Percentiles rank a stretch among this genome's conserved stretches.
Conservation (phyloP, 1,140 invertebrate genomes). For the Rhyacophila brunnea region DNA sequence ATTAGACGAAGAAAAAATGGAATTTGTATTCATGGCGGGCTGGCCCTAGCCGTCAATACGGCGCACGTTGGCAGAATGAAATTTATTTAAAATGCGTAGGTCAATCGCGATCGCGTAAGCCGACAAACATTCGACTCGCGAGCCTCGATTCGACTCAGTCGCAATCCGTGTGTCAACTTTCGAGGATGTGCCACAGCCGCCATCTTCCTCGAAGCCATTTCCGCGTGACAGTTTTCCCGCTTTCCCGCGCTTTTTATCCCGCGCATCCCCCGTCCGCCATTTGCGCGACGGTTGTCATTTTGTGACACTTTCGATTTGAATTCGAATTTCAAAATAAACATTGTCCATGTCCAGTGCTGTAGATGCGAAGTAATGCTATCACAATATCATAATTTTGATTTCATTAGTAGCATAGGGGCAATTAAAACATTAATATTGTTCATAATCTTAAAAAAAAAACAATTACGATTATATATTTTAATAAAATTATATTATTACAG, state of each 20-base stretch:
- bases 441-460: too few relatives aligned
- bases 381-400: too few relatives aligned
- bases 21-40: not conserved
- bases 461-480: too few relatives aligned
- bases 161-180: slow-evolving; percentile 16
- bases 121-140: slow-evolving; percentile 11
- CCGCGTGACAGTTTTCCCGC: not conserved
- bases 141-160: slow-evolving; percentile 24
- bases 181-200: slow-evolving; percentile 17
- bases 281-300: not conserved
- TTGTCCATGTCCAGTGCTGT: too few relatives aligned
- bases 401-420: too few relatives aligned
- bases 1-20: too few relatives aligned
- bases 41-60: slow-evolving; percentile 7
- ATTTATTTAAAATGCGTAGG: slow-evolving; percentile 36
- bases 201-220: not conserved
- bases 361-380: too few relatives aligned
- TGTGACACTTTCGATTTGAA: not conserved
- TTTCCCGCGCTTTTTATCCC: slow-evolving; percentile 2
- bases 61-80: slow-evolving; percentile 8
- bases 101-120: slow-evolving; percentile 13
- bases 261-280: not conserved
- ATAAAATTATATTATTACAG: too few relatives aligned
- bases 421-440: too few relatives aligned
- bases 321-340: too few relatives aligned